Evolutionary conservation across 2,113 vertebrate species (phyloP).

Genomic region (Strix aluco): DNA sequence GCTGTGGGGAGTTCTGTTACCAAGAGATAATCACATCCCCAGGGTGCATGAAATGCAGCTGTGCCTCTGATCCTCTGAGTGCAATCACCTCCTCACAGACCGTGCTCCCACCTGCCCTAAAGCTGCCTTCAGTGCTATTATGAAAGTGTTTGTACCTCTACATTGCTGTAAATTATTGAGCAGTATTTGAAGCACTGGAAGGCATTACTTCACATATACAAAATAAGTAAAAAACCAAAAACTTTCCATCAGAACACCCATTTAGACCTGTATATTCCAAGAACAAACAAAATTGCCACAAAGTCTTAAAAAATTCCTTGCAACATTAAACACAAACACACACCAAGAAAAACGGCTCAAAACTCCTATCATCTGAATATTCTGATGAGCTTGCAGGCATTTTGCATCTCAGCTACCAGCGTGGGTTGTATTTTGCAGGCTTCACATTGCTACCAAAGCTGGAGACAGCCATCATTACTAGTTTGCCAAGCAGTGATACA

Average conservation of each 20-base stretch:
- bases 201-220: neutral
- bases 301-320: neutral
- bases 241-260: neutral
- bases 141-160: neutral
- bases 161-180: constrained; percentile 16
- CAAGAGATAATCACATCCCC: constrained; percentile 2
- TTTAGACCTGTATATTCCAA: neutral
- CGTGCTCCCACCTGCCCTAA: neutral
- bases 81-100: neutral
- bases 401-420: neutral
- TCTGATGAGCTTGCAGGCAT: neutral
- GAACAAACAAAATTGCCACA: neutral
- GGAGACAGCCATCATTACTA: neutral
- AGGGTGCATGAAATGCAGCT: neutral
- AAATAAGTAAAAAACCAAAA: neutral
- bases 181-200: neutral
- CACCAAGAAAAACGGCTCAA: neutral
- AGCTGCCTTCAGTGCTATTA: neutral
- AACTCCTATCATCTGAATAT: neutral
- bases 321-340: neutral
- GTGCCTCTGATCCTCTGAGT: constrained; percentile 31
- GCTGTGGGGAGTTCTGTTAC: neutral
- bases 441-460: neutral
- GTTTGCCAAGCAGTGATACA: neutral
- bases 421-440: neutral